phyloP scores from a whole-genome alignment of 2,888 invertebrate genomes.

The Drosophila fulvimacula region DNA sequence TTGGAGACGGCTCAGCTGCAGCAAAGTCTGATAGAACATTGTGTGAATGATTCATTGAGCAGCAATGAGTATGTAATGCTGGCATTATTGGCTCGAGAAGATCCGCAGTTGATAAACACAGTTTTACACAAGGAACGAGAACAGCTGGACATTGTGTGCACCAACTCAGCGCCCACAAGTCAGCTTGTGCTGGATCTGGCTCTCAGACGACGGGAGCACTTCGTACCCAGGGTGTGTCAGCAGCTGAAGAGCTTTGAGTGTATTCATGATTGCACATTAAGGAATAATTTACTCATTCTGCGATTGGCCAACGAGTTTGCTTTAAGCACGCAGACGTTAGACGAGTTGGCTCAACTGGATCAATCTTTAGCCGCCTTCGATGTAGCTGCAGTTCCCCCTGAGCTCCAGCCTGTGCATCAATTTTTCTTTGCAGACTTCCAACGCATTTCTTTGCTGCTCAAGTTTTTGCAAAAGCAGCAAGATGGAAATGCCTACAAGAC shows the following conservation, averaged over 20 bases:
- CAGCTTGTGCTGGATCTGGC: conserved; percentile 74
- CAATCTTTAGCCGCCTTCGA: conserved; percentile 67
- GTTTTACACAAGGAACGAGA: conserved; percentile 53
- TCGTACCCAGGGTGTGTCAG: conserved; percentile 70
- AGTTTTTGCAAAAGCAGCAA: conserved; percentile 69
- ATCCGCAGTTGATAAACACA: conserved; percentile 57
- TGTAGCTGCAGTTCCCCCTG: conserved; percentile 44
- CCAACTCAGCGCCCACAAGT: conserved; percentile 58
- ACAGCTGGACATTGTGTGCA: conserved; percentile 43
- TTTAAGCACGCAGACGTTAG: conserved; percentile 64
- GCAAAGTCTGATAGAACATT: conserved; percentile 44
- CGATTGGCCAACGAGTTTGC: conserved; percentile 81
- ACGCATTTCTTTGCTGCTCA: conserved; percentile 66
- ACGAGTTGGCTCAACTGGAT: conserved; percentile 71
- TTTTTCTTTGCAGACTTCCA: conserved; percentile 82
- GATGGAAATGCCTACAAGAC: conserved; percentile 44
- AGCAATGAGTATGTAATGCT: conserved; percentile 59
- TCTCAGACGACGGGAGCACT: conserved; percentile 69
- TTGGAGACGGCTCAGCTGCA: conserved; percentile 56
- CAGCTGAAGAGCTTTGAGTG: conserved; percentile 66
- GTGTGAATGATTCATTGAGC: conserved; percentile 45
- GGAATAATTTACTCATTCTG: conserved; percentile 79
- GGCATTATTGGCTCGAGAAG: conserved; percentile 68
- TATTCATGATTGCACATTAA: conserved; percentile 65
- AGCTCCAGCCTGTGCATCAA: conserved; percentile 75